Evolutionary conservation across 2,113 vertebrate genomes (phyloP), one percentile per base, ranked within the genome.

Genomic region (Corythoichthys haematopterus): DNA sequence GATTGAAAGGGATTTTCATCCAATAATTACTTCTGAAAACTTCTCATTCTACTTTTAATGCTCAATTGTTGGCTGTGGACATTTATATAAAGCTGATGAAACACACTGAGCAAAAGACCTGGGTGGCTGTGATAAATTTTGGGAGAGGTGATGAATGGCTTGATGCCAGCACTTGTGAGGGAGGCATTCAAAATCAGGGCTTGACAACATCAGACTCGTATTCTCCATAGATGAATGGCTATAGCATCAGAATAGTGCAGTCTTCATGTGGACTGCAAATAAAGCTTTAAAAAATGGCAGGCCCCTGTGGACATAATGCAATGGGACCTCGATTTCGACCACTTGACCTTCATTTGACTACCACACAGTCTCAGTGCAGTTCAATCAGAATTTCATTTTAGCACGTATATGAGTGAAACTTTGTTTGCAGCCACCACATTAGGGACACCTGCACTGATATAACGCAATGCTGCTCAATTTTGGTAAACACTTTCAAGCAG

Each of bases 61-160:
- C 77, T 75, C 65, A 80, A 72, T 87, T 72, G 80, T 16, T 69
- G 56, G 69, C 81, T 79, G 80, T 80, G 78, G 80, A 79, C 77
- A 84, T 87, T 79, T 72, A 77, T 66, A 72, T 80, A 77, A 82
- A 64, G 69, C 55, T 69, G 74, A 79, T 80, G 74, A 84, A 84
- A 79, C 70, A 59, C 70, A 60, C 55, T 66, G 68, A 64, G 72
- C 59, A 65, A 69, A 68, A 60, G 70, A 83, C 79, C 77, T 63
- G 79, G 76, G 84, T 64, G 70, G 64, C 9, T 65, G 67, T 72
- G 77, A 76, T 76, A 69, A 66, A 74, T 66, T 60, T 60, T 50
- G 59, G 59, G 48, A 46, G 58, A 55, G 64, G 48, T 13, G 66
- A 66, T 65, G 82, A 71, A 55, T 67, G 76, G 77, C 70, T 69